Percentiles rank a stretch among this genome's conserved stretches.
phyloP scores from a whole-genome alignment of 2,113 vertebrate genomes.

The Bombycilla garrulus region DNA sequence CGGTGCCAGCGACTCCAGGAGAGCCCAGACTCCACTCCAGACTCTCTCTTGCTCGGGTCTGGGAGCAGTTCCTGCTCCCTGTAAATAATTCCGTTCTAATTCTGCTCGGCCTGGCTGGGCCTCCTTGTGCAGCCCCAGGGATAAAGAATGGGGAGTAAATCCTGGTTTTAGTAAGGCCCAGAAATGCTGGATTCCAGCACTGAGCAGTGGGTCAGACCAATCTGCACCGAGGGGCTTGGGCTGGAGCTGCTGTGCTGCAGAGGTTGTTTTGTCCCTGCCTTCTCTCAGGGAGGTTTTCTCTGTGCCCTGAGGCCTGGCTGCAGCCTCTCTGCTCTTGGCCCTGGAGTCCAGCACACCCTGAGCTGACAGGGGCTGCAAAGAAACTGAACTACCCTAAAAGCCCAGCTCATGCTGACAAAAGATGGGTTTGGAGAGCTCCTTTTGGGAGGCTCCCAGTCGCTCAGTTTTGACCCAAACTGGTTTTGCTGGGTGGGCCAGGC shows the following conservation, averaged over 20 bases:
- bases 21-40: neutral
- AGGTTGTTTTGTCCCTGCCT: neutral
- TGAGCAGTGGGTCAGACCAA: neutral
- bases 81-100: conserved; percentile 15
- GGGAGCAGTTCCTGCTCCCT: neutral
- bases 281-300: neutral
- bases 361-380: neutral
- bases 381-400: neutral
- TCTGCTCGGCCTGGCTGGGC: neutral
- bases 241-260: neutral
- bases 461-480: neutral
- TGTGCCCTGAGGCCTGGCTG: neutral
- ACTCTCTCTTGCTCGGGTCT: neutral
- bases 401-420: neutral
- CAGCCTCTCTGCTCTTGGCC: neutral
- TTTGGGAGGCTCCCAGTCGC: neutral
- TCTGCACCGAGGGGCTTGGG: neutral
- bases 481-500: neutral
- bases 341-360: neutral
- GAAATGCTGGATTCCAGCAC: neutral
- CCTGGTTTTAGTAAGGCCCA: conserved; percentile 1
- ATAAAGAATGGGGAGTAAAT: neutral
- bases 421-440: neutral
- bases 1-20: neutral
- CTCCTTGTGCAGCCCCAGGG: neutral